Percentiles rank a stretch among this genome's conserved stretches.
phyloP scores from a whole-genome alignment of 2,797 vertebrate species.

The Margarornis squamiger region DNA sequence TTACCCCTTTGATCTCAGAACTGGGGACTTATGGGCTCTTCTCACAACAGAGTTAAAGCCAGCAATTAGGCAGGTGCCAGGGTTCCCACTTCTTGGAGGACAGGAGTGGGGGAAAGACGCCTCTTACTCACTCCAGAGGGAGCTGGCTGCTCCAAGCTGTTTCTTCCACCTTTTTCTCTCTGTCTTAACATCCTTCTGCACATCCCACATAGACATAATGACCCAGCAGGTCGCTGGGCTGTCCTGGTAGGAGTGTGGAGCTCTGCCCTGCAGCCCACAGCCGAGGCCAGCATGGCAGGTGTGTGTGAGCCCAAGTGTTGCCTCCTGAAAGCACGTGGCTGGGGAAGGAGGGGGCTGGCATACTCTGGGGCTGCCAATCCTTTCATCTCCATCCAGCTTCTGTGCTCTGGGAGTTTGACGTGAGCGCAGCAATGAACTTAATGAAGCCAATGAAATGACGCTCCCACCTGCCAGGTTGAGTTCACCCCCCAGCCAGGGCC shows the following conservation, averaged over 20 bases:
- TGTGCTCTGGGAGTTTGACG: not conserved
- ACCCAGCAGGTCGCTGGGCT: not conserved
- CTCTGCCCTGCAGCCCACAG: not conserved
- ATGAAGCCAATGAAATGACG: slow-evolving; percentile 26
- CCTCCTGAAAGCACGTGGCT: not conserved
- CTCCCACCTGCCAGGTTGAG: not conserved
- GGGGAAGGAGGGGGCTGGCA: not conserved
- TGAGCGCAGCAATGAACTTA: slow-evolving; percentile 23
- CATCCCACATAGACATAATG: not conserved
- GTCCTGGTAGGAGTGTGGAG: not conserved
- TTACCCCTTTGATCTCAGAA: not conserved
- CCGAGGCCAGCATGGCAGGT: not conserved
- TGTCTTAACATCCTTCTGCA: not conserved
- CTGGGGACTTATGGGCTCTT: not conserved
- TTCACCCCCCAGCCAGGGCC: not conserved
- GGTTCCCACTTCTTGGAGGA: not conserved
- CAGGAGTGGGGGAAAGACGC: not conserved
- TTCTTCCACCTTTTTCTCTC: not conserved
- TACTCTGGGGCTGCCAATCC: not conserved
- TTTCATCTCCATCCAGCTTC: slow-evolving; percentile 59
- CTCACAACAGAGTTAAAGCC: not conserved
- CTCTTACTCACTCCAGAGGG: not conserved
- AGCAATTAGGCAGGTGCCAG: not conserved
- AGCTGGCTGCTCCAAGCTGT: not conserved
- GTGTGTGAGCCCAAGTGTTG: not conserved